phyloP scores from a whole-genome alignment of 1,140 invertebrate genomes.

The Chymomyza costata region DNA sequence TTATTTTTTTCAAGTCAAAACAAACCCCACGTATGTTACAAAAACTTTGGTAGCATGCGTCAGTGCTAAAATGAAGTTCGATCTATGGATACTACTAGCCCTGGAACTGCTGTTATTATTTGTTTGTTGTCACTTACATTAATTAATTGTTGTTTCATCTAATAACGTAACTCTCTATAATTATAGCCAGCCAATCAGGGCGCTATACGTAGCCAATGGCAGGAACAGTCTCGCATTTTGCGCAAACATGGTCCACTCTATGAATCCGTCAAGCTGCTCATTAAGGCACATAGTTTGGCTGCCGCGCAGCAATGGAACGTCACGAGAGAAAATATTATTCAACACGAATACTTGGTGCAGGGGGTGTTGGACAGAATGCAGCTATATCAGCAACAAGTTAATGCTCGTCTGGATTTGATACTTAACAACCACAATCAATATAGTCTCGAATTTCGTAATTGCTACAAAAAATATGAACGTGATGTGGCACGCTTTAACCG shows the following conservation, averaged over 20 bases:
- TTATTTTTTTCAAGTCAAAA: too few relatives aligned
- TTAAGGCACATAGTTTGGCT: slow-evolving; percentile 14
- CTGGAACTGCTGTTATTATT: slow-evolving; percentile 10
- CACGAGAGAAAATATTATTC: slow-evolving; percentile 18
- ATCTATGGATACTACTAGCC: background rate
- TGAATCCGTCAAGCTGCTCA: slow-evolving; percentile 37
- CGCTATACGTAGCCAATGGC: too few relatives aligned
- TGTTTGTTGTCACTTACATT: slow-evolving; percentile 11
- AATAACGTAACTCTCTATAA: background rate
- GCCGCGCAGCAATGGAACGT: slow-evolving; percentile 26
- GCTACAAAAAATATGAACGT: slow-evolving; percentile 36
- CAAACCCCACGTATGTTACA: background rate
- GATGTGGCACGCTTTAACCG: slow-evolving; percentile 36
- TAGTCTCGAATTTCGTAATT: slow-evolving; percentile 10
- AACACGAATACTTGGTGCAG: slow-evolving; percentile 7
- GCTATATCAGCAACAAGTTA: slow-evolving; percentile 8
- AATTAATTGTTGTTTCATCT: slow-evolving; percentile 2
- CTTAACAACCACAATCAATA: slow-evolving; percentile 9
- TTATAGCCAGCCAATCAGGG: slow-evolving; percentile 9
- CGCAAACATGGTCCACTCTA: slow-evolving; percentile 36
- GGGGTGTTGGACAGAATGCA: slow-evolving; percentile 10
- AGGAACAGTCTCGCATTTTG: slow-evolving; percentile 27
- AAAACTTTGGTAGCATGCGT: background rate
- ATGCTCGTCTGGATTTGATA: slow-evolving; percentile 12
- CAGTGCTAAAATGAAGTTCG: slow-evolving; percentile 25